Base-by-base conservation (phyloP, 2,888 invertebrate species). In the Abscondita cerata region DNA sequence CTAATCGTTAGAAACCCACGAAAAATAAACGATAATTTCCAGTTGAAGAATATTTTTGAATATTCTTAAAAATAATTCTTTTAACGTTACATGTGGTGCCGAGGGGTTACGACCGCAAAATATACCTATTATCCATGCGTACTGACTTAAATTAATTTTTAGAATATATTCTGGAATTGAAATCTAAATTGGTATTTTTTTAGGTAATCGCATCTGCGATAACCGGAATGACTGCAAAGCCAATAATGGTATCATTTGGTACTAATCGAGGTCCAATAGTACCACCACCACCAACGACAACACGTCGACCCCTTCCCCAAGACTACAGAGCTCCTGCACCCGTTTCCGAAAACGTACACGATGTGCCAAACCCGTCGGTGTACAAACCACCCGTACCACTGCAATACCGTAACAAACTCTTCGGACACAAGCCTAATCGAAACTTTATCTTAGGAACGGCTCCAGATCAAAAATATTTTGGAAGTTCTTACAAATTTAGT, bases 161-260 rank as follows among this genome's bases (percentile, higher is more conserved):
- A n/a, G n/a, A n/a, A n/a, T n/a, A n/a, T n/a, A n/a, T n/a, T n/a
- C n/a, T n/a, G n/a, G n/a, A n/a, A n/a, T n/a, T n/a, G n/a, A n/a
- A n/a, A n/a, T n/a, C n/a, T n/a, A n/a, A n/a, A n/a, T n/a, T n/a
- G n/a, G n/a, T n/a, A n/a, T n/a, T n/a, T n/a, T n/a, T n/a, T n/a
- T n/a, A n/a, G 79, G 67, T 75, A 40, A 62, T 73, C 31, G 48
- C 74, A 55, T 70, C 74, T 61, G 65, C 76, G 54, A 55, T 72
- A 48, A 70, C 72, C 66, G 70, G 73, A 68, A 70, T 72, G 34
- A 55, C 68, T 2, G 60, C 76, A 25, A 75, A 77, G 59, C 77
- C 79, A 33, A 78, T 80, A 59, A 79, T 78, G 78, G 80, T 81
- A 20, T 73, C 77, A 34, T 81, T 78, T 65, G 81, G 81, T 33